Evolutionary conservation across 1,140 invertebrate genomes (phyloP).

Genomic region (Drepana arcuata): DNA sequence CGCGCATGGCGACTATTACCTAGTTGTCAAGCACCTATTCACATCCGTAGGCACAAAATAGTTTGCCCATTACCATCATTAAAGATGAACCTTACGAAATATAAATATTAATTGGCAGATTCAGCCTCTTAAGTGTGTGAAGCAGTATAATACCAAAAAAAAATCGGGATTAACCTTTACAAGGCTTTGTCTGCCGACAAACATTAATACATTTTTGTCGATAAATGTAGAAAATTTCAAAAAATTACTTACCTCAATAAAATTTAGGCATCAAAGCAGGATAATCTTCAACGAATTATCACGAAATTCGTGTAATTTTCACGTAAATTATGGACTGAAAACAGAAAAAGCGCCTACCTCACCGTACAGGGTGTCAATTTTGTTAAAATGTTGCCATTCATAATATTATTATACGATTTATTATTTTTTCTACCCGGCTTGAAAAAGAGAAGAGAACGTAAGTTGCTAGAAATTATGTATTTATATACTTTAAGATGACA

Average conservation of each 20-base stretch:
- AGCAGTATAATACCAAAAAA: conserved; percentile 22
- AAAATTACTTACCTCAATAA: conserved; percentile 55
- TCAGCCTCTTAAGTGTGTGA: too few species aligned
- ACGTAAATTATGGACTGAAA: conserved; percentile 69
- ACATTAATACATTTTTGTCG: conserved; percentile 28
- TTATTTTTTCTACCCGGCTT: too few species aligned
- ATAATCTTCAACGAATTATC: conserved; percentile 50
- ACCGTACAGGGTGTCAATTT: conserved; percentile 68
- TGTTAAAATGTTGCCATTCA: conserved; percentile 30
- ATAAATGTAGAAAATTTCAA: conserved; percentile 4
- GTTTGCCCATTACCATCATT: too few species aligned
- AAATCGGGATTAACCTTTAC: conserved; percentile 55
- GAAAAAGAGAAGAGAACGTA: too few species aligned
- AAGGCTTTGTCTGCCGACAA: conserved; percentile 52
- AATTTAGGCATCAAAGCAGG: conserved; percentile 63
- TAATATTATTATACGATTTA: too few species aligned
- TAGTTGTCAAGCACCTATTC: too few species aligned
- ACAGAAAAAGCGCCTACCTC: conserved; percentile 72
- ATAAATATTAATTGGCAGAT: too few species aligned
- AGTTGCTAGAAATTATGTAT: conserved; percentile 1
- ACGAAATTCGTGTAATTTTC: conserved; percentile 58
- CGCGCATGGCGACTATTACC: conserved; percentile 48
- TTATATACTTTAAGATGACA: not conserved
- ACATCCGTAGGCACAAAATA: too few species aligned
- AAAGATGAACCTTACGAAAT: too few species aligned